A percentile compares a stretch with the other conserved stretches of the same genome.
Evolutionary conservation across 2,113 vertebrate species (phyloP).

Genomic region (Gambusia holbrooki): DNA sequence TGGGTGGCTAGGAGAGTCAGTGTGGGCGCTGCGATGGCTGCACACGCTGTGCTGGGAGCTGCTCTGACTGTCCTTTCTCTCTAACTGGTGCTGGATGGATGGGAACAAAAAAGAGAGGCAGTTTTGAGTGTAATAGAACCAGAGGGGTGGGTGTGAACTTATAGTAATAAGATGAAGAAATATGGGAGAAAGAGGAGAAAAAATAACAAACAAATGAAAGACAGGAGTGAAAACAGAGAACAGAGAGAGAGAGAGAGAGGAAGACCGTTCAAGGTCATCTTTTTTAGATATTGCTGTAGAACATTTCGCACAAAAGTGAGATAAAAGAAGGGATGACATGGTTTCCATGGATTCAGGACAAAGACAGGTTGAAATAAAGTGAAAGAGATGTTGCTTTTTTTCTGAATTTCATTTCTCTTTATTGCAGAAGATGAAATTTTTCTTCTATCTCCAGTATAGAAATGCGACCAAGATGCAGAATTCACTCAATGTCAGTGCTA

Average conservation of each 20-base stretch:
- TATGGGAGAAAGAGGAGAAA: slow-evolving; percentile 29
- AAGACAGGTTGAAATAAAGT: slow-evolving; percentile 40
- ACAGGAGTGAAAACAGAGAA: slow-evolving; percentile 26
- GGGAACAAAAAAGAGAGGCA: slow-evolving; percentile 33
- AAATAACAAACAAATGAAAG: slow-evolving; percentile 50
- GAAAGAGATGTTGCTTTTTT: not conserved
- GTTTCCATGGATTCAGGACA: slow-evolving; percentile 71
- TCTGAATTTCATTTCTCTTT: not conserved
- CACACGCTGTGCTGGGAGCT: slow-evolving; percentile 97
- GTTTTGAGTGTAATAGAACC: slow-evolving; percentile 10
- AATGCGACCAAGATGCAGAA: not conserved
- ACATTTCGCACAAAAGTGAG: slow-evolving; percentile 34
- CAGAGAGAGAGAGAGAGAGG: slow-evolving; percentile 33
- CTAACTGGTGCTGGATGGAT: slow-evolving; percentile 88
- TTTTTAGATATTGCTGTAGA: slow-evolving; percentile 47
- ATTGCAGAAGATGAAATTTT: not conserved
- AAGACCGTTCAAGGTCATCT: slow-evolving; percentile 65
- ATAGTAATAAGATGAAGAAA: slow-evolving; percentile 21
- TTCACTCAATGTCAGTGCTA: not conserved
- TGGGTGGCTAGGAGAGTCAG: slow-evolving; percentile 88
- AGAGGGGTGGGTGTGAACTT: slow-evolving; percentile 18
- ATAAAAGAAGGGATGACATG: slow-evolving; percentile 28
- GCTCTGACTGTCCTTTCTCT: slow-evolving; percentile 98
- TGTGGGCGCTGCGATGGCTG: slow-evolving; percentile 94
- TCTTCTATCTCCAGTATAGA: not conserved